Evolutionary conservation across 2,888 invertebrate species (phyloP).

Genomic region (Drosophila incognita): DNA sequence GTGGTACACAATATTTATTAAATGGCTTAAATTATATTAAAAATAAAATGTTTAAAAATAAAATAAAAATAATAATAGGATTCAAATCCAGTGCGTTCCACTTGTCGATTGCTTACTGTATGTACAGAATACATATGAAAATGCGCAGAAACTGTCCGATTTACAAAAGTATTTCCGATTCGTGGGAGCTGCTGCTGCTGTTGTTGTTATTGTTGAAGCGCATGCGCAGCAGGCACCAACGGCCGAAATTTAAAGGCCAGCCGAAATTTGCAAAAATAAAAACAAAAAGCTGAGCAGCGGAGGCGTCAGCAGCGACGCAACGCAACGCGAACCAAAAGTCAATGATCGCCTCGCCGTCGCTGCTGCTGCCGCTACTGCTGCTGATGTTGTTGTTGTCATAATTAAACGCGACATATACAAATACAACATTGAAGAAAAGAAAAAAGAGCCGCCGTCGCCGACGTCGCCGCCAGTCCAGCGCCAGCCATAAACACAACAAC

Average conservation of each 20-base stretch:
- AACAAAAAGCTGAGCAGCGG: conserved; percentile 42
- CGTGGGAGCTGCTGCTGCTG: conserved; percentile 4
- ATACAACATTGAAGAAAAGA: conserved; percentile 77
- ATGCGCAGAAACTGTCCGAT: background rate
- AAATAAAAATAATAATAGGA: background rate
- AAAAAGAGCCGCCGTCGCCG: conserved; percentile 60
- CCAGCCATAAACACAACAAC: conserved; percentile 76
- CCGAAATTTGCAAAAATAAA: conserved; percentile 39
- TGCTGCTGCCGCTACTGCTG: conserved; percentile 29
- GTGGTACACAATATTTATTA: too few relatives aligned
- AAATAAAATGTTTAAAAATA: background rate
- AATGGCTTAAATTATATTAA: background rate
- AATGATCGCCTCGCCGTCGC: conserved; percentile 68
- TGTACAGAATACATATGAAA: background rate
- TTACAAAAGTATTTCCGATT: conserved; percentile 18
- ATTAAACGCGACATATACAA: conserved; percentile 80
- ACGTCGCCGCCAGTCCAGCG: conserved; percentile 61
- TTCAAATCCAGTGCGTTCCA: background rate
- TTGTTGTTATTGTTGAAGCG: conserved; percentile 17
- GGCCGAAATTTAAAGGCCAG: conserved; percentile 42
- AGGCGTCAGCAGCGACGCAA: conserved; percentile 41
- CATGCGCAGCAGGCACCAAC: conserved; percentile 46
- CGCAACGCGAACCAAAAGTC: conserved; percentile 53
- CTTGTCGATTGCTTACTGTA: background rate
- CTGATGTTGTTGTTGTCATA: conserved; percentile 70